A percentile compares a stretch with the other conserved stretches of the same genome.
Conservation (phyloP, 1,140 invertebrate genomes). For the Drosophila mauritiana region DNA sequence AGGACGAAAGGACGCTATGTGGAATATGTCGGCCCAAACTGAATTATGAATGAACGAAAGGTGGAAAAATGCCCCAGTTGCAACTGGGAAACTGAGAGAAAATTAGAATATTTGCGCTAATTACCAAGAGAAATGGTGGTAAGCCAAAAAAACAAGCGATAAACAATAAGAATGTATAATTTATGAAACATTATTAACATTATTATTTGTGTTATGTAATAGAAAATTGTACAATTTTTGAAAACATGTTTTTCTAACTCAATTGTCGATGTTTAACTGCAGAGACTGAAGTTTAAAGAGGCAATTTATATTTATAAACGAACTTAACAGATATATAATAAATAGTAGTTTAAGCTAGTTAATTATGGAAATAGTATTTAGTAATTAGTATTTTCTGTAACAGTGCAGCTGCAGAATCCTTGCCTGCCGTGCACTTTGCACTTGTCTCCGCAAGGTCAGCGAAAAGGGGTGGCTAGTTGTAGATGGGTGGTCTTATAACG, state of each 20-base stretch:
- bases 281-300: no score
- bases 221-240: no score
- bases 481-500: slow-evolving; percentile 3
- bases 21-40: slow-evolving; percentile 26
- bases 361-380: background rate
- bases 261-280: no score
- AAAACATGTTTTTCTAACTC: no score
- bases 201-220: no score
- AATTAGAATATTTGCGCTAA: background rate
- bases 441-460: slow-evolving; percentile 39
- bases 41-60: slow-evolving; percentile 52
- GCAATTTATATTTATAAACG: no score
- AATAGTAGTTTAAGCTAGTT: background rate
- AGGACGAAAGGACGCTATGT: slow-evolving; percentile 3
- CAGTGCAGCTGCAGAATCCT: slow-evolving; percentile 16
- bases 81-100: background rate
- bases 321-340: background rate
- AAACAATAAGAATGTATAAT: no score
- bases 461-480: background rate
- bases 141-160: no score
- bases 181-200: no score
- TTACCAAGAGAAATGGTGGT: background rate
- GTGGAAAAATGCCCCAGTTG: slow-evolving; percentile 28
- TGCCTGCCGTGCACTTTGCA: slow-evolving; percentile 40
- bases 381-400: background rate